Base-by-base conservation (phyloP, 2,888 invertebrate genomes). In the Timandra comae region DNA sequence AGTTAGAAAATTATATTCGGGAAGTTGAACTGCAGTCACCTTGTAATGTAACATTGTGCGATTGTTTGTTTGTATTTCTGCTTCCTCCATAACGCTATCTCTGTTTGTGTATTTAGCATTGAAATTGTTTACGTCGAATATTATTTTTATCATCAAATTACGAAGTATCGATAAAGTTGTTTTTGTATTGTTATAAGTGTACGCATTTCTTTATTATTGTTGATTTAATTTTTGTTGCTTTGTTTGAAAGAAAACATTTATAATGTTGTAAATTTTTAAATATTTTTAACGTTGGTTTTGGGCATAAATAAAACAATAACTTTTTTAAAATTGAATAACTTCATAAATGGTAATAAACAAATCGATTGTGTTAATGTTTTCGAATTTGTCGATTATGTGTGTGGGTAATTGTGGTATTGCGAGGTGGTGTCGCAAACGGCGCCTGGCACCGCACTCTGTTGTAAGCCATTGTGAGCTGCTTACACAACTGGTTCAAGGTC, bases 401-500 rank as follows among this genome's bases (percentile, higher is more conserved):
- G 49, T 33, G 48, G 35, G 49, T 49, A 75, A 76, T 76, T 69
- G 65, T 56, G 59, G 64, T 56, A 66, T 67, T 65, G 68, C 62
- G 52, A 38, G 39, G 55, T 28, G 39, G 53, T 84, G 75, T 80
- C 56, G 84, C 66, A 84, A 82, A 62, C 63, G 55, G 69, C 16
- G 16, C 68, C 74, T 67, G 74, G 77, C 75, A 70, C 72, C 53
- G 58, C 52, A 45, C 52, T 61, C 70, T 84, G 77, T 79, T 74
- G 85, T 76, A 84, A 84, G 71, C 76, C 67, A 82, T 81, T 80
- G 81, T 81, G 63, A 64, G 57, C 38, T 56, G 67, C 73, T 84
- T 82, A 79, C 82, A 72, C 84, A 85, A 85, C 59, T 84, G 81
- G 82, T 80, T 82, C 85, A 85, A 85, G 84, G 84, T 80, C 80